phyloP scores from a whole-genome alignment of 2,113 vertebrate species.

The Egretta garzetta region DNA sequence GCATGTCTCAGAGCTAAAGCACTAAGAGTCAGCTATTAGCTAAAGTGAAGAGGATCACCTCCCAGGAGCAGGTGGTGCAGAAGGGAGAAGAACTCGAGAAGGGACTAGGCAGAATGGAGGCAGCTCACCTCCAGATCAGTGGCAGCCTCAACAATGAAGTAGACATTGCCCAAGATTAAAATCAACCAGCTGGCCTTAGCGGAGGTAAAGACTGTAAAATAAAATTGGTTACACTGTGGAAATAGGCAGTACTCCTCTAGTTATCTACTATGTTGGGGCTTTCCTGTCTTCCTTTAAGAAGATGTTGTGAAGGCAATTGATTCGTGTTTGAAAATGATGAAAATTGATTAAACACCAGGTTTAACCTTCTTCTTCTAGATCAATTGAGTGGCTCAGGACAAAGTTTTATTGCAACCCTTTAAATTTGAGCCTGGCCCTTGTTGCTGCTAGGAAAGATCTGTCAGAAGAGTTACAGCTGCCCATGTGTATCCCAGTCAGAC shows the following conservation, averaged over 20 bases:
- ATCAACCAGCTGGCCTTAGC: background rate
- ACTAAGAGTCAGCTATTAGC: background rate
- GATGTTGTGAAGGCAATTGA: background rate
- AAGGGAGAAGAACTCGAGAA: background rate
- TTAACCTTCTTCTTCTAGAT: background rate
- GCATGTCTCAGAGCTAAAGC: background rate
- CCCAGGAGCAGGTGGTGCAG: background rate
- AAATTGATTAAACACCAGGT: background rate
- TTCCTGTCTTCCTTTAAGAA: background rate
- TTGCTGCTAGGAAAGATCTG: background rate
- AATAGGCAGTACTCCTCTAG: background rate
- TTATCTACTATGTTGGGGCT: background rate
- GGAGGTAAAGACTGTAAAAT: background rate
- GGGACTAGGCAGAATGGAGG: background rate
- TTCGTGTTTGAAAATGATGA: background rate
- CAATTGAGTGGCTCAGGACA: background rate
- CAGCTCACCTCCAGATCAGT: fast-evolving
- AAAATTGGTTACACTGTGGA: background rate
- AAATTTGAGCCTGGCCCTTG: background rate
- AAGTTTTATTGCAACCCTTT: background rate
- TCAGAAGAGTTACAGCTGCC: background rate
- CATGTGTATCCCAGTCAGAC: background rate
- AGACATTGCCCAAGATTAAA: background rate
- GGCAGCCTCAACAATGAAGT: background rate
- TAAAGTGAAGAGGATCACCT: background rate